A percentile compares a stretch with the other conserved stretches of the same genome.
Conservation (phyloP, 2,113 vertebrate genomes). For the Ammodytes marinus region DNA sequence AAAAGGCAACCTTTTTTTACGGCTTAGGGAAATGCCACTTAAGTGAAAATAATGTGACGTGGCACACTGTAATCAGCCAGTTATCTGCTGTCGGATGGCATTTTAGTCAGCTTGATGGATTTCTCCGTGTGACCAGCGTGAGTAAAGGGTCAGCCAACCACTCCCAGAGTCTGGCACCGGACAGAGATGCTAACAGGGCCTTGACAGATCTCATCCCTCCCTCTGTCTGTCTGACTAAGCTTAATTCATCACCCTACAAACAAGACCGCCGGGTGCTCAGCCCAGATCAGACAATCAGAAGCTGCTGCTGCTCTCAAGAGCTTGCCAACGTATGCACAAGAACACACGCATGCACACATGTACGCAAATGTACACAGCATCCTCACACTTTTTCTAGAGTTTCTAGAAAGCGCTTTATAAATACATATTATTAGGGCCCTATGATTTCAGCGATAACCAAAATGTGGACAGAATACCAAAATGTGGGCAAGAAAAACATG, state of each 20-base stretch:
- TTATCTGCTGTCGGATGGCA: conserved; percentile 58
- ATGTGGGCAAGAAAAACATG: no score
- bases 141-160: conserved; percentile 70
- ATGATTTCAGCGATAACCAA: no score
- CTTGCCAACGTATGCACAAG: background rate
- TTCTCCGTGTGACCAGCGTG: conserved; percentile 58
- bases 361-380: conserved; percentile 6
- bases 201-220: conserved; percentile 73
- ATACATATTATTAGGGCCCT: no score
- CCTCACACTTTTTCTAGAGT: no score
- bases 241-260: conserved; percentile 79
- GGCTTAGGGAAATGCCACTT: background rate
- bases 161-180: conserved; percentile 66
- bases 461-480: no score
- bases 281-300: conserved; percentile 40
- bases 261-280: conserved; percentile 59
- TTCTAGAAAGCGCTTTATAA: no score
- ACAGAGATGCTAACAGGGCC: conserved; percentile 77
- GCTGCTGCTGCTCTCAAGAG: conserved; percentile 42
- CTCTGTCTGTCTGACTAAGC: conserved; percentile 37
- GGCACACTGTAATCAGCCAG: conserved; percentile 9
- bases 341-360: conserved; percentile 24
- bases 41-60: conserved; percentile 16
- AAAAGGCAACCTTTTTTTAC: background rate
- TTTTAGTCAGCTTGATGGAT: conserved; percentile 75